Evolutionary conservation across 2,888 invertebrate species (phyloP), one percentile per base, ranked within the genome.

Genomic region (Lithophane semibrunnea): DNA sequence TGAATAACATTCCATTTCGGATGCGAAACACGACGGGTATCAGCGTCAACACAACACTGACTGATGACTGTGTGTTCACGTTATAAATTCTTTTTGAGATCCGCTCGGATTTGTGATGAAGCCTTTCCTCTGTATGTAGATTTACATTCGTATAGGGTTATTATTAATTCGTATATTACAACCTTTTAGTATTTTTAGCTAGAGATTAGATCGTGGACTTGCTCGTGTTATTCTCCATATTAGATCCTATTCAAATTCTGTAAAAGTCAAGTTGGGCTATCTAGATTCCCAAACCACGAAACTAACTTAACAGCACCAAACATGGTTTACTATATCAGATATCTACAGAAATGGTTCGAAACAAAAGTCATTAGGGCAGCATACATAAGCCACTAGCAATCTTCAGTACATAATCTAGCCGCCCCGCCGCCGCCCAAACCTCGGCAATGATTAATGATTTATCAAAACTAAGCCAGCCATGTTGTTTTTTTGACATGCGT

Each of bases 1-100:
- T 94, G 96, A 96, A 96, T 96, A 96, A 95, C 96, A 96, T 96
- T 96, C 96, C 96, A 95, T 96, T 96, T 95, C 92, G 94, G 92
- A 94, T 94, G 94, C 94, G 94, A 91, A 95, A 95, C 94, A 95
- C 94, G 94, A 92, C 92, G 95, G 92, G 94, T 95, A 96, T 96
- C 96, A 95, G 94, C 94, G 96, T 95, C 96, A 94, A 94, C 95
- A 93, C 94, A 94, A 93, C 94, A 89, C 94, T 95, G 95, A 95
- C 92, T 94, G 95, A 96, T 95, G 94, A 94, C 92, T 91, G 90
- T 91, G 91, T 92, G 92, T 92, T 93, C 92, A 88, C 91, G 92
- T 91, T 92, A 92, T 93, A 94, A 93, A 95, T 96, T 94, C 91
- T 93, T 94, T 95, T 93, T 92, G 92, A 93, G 92, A 92, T 92